Evolutionary conservation across 2,888 invertebrate species (phyloP), one percentile per base, ranked within the genome.

Genomic region (Macrophya annulata): DNA sequence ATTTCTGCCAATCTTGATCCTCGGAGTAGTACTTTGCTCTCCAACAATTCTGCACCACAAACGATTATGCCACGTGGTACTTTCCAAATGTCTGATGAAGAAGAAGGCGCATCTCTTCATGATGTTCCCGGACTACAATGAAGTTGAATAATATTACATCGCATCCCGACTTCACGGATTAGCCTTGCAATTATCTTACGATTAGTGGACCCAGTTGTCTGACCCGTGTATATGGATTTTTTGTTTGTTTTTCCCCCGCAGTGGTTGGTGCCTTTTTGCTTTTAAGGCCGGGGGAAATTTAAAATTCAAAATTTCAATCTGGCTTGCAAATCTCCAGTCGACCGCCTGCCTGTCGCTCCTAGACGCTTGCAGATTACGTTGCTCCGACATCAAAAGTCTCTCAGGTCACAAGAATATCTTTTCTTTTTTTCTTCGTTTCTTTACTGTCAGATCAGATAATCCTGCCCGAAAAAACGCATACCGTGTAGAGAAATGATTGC

Each of bases 251-350:
- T 87, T 88, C 89, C 89, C 87, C 86, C 85, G 25, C 15, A 85
- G 83, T 85, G 87, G 86, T 88, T 81, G 88, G 88, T 88, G 91
- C 91, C 86, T 91, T 92, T 93, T 93, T 92, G 92, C 90, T 90
- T 92, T 92, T 90, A 90, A 93, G 91, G 92, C 91, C 91, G 87
- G 87, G 89, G 89, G 89, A 92, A 93, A 94, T 94, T 94, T 94
- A 93, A 94, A 94, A 94, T 94, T 94, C 94, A 94, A 94, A 94
- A 94, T 94, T 93, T 92, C 93, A 93, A 94, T 94, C 94, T 94
- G 94, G 94, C 91, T 94, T 94, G 94, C 94, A 94, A 94, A 94
- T 94, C 90, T 89, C 86, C 88, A 87, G 88, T 88, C 90, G 88
- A 51, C 88, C 89, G 87, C 87, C 89, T 87, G 87, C 89, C 87